Evolutionary conservation across 2,888 invertebrate genomes (phyloP).

Genomic region (Operophtera brumata): DNA sequence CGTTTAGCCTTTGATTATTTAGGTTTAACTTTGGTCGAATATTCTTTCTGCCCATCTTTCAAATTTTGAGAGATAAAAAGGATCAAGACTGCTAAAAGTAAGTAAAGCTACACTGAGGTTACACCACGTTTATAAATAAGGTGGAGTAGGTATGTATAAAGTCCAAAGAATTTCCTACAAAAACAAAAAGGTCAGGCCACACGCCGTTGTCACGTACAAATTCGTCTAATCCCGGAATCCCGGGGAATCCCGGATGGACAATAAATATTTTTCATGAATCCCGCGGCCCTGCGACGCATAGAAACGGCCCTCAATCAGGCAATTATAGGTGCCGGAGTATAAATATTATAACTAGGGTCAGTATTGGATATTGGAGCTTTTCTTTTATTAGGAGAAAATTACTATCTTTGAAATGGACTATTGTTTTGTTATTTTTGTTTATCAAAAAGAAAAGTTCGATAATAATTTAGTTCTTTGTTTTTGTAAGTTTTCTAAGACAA

Average conservation of each 20-base stretch:
- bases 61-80: no score
- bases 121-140: no score
- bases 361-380: constrained; percentile 21
- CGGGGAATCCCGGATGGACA: constrained; percentile 53
- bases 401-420: constrained; percentile 6
- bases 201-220: constrained; percentile 67
- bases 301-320: constrained; percentile 78
- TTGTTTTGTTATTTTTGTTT: constrained; percentile 8
- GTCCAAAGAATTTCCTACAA: constrained; percentile 17
- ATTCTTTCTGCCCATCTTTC: no score
- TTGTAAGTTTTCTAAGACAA: neutral
- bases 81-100: no score
- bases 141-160: neutral
- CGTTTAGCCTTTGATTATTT: no score
- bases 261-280: constrained; percentile 79
- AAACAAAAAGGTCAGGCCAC: constrained; percentile 42
- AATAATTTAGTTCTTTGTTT: neutral
- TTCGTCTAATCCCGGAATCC: constrained; percentile 68
- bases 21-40: no score
- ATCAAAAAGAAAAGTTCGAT: neutral
- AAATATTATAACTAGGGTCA: constrained; percentile 69
- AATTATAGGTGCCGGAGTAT: constrained; percentile 71
- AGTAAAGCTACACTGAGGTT: no score
- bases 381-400: constrained; percentile 22
- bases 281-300: constrained; percentile 67